Conservation (phyloP, 2,888 invertebrate genomes). For the Nesidiocoris tenuis region DNA sequence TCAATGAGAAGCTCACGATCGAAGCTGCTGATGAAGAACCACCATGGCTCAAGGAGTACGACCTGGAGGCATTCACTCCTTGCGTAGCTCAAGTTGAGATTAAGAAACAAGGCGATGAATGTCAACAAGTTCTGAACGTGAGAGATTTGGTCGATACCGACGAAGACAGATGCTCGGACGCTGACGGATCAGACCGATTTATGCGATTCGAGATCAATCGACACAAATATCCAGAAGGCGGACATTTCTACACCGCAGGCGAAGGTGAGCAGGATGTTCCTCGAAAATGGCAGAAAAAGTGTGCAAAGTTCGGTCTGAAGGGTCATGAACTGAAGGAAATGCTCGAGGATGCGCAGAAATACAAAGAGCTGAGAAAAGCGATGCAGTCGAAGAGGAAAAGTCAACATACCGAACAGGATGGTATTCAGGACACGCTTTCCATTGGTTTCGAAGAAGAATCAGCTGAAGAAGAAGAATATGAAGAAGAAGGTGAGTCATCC, state of each 20-base stretch:
- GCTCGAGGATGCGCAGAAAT: slow-evolving; percentile 3
- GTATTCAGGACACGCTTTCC: too few species aligned
- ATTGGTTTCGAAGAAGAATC: neutral
- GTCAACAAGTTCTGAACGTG: neutral
- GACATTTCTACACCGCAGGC: too few species aligned
- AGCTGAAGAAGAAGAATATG: neutral
- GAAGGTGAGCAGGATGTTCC: neutral
- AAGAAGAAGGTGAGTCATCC: too few species aligned
- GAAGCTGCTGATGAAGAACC: neutral
- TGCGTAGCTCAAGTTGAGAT: neutral
- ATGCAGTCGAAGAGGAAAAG: neutral
- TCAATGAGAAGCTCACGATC: neutral
- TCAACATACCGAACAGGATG: neutral
- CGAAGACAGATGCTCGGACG: neutral
- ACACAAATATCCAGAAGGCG: too few species aligned
- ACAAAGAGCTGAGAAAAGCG: neutral
- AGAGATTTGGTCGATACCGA: slow-evolving; percentile 8
- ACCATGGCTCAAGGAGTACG: slow-evolving; percentile 4
- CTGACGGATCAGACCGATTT: neutral
- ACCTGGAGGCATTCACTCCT: neutral
- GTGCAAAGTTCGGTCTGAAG: neutral
- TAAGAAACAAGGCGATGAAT: neutral
- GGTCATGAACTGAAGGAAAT: slow-evolving; percentile 5
- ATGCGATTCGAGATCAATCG: neutral
- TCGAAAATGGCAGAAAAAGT: slow-evolving; percentile 13